Conservation (phyloP, 2,113 vertebrate genomes). For the Trematomus loennbergii region DNA sequence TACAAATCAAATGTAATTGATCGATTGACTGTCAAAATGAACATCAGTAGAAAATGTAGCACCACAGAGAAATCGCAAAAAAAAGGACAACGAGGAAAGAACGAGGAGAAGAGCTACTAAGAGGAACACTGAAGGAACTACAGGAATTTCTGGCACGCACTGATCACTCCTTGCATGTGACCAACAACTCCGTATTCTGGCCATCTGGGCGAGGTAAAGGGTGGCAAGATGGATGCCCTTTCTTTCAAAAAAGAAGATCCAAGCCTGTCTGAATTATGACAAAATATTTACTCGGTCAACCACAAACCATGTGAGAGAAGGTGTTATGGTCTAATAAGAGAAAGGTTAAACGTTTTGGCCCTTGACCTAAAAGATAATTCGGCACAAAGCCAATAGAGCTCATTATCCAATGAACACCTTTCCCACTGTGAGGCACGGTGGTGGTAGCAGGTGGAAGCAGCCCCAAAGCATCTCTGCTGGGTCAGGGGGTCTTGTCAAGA, state of each 20-base stretch:
- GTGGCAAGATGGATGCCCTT: background rate
- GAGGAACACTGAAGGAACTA: no score
- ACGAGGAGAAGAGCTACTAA: no score
- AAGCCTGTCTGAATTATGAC: background rate
- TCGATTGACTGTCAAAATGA: no score
- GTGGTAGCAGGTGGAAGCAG: background rate
- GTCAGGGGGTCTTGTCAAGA: background rate
- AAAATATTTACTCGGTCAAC: background rate
- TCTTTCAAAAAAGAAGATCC: background rate
- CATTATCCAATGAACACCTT: background rate
- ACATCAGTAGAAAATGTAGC: no score
- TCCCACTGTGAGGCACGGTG: background rate
- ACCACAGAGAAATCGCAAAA: no score
- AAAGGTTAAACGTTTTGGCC: background rate
- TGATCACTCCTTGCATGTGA: no score
- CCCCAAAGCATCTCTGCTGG: background rate
- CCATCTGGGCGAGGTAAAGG: background rate
- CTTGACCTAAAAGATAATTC: background rate
- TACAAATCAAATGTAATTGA: no score
- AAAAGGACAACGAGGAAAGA: no score
- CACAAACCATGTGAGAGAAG: background rate
- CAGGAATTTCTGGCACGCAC: no score
- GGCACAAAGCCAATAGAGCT: background rate
- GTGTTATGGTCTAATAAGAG: background rate
- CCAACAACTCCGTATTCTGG: background rate